Evolutionary conservation across 2,888 invertebrate species (phyloP), one percentile per base, ranked within the genome.

Genomic region (Eupithecia centaureata): DNA sequence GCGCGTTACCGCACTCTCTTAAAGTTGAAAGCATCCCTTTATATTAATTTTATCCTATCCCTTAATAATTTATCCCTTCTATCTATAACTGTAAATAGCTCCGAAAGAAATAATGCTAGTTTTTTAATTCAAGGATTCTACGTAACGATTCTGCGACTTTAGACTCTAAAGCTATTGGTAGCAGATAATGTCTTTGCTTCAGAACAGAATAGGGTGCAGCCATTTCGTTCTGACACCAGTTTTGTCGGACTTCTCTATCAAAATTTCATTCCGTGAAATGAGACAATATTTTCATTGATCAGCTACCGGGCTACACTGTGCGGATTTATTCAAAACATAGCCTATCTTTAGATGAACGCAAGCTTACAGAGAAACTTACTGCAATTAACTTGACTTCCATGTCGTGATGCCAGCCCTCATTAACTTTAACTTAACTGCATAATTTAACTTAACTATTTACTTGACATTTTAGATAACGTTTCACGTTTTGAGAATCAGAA

Each of bases 381-480:
- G 27, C 56, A 56, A 56, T 56, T 56, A 56, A n/a, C 56, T 18
- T 56, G 56, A 56, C 56, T 56, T 56, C 27, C 56, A 56, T 30
- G 56, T 56, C 56, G 30, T 30, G 56, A 28, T 30, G 56, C n/a
- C 25, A 52, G 15, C 27, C 13, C 30, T 56, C 56, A 56, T 52
- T 52, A 52, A 27, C 52, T 47, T 52, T 52, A 52, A 52, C 27
- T 52, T 52, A 52, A 54, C 54, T 30, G 54, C 52, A 52, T 52
- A 52, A 27, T 54, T 56, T 10, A 18, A 56, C 30, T 30, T 30
- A 56, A 30, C 56, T 30, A 28, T 30, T 28, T 28, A 18, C n/a
- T 28, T n/a, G 56, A 30, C 30, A 30, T 2, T 30, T 56, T 28
- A 52, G 47, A 47, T 47, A 47, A 47, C 47, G n/a, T 42, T 42